Evolutionary conservation across 1,140 invertebrate genomes (phyloP), one percentile per base, ranked within the genome.

Genomic region (Drosophila oshimai): DNA sequence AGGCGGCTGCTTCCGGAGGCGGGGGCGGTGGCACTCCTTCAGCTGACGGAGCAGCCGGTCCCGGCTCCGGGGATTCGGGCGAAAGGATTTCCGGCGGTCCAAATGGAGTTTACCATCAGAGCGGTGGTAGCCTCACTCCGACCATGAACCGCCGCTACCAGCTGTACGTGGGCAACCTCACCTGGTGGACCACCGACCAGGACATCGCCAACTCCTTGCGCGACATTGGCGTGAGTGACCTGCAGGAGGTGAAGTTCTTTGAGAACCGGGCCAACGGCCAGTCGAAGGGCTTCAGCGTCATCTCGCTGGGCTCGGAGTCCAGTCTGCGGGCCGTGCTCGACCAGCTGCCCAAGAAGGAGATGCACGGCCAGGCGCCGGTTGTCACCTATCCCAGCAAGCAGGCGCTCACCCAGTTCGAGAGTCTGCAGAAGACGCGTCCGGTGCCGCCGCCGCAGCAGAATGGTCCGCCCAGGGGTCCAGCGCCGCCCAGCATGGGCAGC

Each of bases 261-360:
- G 99, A 99, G 92, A 99, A 99, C 92, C 94, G 99, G 78, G 96
- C 97, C 7, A 99, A 99, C 93, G 99, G 99, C 20, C 99, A 99
- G 91, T 99, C 98, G 0, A 99, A 99, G 93, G 99, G 99, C 34
- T 98, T 98, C 91, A 98, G 97, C 91, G 95, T 98, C 12, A 95
- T 99, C 71, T 96, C 97, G 2, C 92, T 99, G 41, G 96, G 96
- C 9, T 99, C 98, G 0, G 98, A 99, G 80, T 93, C 94, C 61
- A 99, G 98, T 64, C 94, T 98, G 79, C 94, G 97, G 60, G 93
- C 95, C 55, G 96, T 98, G 34, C 94, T 99, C 93, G 98, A 99
- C 50, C 95, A 97, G 69, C 92, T 99, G 33, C 95, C 96, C 0
- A 98, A 98, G 90, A 98, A 97, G 90, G 97, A 99, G 84, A 92